Conservation (phyloP, 2,113 vertebrate species). For the Thamnaconus septentrionalis region DNA sequence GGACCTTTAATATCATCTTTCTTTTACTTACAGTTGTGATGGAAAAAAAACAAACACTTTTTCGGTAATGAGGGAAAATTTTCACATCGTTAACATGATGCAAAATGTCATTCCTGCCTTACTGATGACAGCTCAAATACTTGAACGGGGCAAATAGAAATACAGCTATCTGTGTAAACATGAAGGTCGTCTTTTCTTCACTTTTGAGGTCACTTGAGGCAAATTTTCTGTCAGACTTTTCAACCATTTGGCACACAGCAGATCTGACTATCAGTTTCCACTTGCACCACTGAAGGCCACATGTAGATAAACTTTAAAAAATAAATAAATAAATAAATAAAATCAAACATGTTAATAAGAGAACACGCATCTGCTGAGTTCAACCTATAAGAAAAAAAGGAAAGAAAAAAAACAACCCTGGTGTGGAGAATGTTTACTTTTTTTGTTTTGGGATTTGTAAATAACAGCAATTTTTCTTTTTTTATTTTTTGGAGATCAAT, state of each 20-base stretch:
- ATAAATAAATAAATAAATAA: background rate
- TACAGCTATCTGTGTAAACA: background rate
- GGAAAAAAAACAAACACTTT: conserved; percentile 2
- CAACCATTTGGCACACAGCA: conserved; percentile 29
- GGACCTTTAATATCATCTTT: background rate
- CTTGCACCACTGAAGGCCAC: conserved; percentile 20
- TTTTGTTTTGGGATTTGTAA: conserved; percentile 86
- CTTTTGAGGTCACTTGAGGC: conserved; percentile 9
- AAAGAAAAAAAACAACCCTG: conserved; percentile 12
- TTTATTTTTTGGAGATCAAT: conserved; percentile 80
- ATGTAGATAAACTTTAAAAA: conserved; percentile 4
- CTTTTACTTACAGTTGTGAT: conserved; percentile 1
- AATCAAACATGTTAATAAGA: conserved; percentile 37
- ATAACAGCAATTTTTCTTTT: conserved; percentile 77
- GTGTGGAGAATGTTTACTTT: conserved; percentile 83
- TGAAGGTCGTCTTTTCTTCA: background rate
- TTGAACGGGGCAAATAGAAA: conserved; percentile 29
- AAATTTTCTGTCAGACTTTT: conserved; percentile 13
- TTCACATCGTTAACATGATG: conserved; percentile 37
- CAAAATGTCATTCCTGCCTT: conserved; percentile 71
- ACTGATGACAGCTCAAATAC: conserved; percentile 43
- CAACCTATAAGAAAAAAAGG: conserved; percentile 41
- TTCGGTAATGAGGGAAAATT: conserved; percentile 11
- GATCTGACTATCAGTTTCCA: conserved; percentile 30
- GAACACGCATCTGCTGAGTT: conserved; percentile 59